phyloP scores from a whole-genome alignment of 2,113 vertebrate species.

The Xiphophorus hellerii region DNA sequence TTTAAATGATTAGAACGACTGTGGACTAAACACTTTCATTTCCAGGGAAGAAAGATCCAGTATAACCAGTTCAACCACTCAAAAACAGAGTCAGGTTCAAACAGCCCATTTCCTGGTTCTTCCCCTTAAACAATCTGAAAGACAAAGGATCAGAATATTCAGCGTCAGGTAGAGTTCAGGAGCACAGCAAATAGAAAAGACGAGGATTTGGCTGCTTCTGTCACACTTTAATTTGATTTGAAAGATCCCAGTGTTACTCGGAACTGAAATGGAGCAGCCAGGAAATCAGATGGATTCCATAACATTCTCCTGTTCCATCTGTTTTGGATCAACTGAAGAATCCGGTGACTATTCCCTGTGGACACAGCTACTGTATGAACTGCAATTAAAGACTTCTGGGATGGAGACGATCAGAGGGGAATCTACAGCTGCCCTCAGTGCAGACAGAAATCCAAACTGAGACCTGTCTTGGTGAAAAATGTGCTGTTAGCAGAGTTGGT shows the following conservation, averaged over 20 bases:
- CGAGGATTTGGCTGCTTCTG: background rate
- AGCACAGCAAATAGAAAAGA: background rate
- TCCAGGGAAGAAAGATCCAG: background rate
- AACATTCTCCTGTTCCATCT: background rate
- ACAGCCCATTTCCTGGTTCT: background rate
- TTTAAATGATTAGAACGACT: too few species aligned
- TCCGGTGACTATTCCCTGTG: slow-evolving; percentile 2
- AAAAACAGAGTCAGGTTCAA: background rate
- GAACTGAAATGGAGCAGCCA: background rate
- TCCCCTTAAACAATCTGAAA: background rate
- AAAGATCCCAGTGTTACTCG: background rate
- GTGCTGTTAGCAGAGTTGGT: slow-evolving; percentile 6
- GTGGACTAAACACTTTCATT: background rate
- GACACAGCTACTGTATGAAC: slow-evolving; percentile 5
- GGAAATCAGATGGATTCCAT: background rate
- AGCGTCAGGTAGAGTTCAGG: background rate
- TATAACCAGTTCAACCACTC: background rate
- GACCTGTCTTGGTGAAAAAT: background rate
- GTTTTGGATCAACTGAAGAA: slow-evolving; percentile 1
- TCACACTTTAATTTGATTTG: background rate
- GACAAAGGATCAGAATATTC: background rate
- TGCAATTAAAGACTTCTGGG: background rate
- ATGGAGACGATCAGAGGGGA: slow-evolving; percentile 1
- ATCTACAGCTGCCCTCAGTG: slow-evolving; percentile 27
- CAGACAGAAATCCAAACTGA: background rate